Evolutionary conservation across 2,797 vertebrate genomes (phyloP).

Genomic region (Pseudomugil gertrudae): DNA sequence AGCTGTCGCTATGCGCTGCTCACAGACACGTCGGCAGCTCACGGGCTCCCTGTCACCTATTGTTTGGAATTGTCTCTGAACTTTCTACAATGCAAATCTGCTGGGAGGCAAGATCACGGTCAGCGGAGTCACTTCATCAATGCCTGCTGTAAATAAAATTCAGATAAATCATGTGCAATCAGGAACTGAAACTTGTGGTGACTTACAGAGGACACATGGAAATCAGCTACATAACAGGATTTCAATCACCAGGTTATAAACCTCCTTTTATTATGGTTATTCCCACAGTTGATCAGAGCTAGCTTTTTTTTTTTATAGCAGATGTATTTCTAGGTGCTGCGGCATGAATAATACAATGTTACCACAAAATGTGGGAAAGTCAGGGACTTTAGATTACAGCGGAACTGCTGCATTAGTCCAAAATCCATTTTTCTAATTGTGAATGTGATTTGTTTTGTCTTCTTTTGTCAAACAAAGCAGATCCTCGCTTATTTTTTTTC

Average conservation of each 20-base stretch:
- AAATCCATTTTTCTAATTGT: slow-evolving; percentile 20
- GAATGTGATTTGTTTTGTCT: slow-evolving; percentile 6
- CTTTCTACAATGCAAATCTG: slow-evolving; percentile 9
- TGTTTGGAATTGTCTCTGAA: slow-evolving; percentile 23
- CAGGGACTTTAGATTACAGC: slow-evolving; percentile 7
- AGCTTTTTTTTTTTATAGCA: not conserved
- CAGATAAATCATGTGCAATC: slow-evolving; percentile 36
- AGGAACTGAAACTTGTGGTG: slow-evolving; percentile 16
- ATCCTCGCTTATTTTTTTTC: not conserved
- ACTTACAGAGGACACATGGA: slow-evolving; percentile 17
- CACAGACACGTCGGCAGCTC: slow-evolving; percentile 38
- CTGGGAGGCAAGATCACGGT: slow-evolving; percentile 38
- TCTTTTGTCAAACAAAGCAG: not conserved
- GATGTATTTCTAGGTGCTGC: slow-evolving; percentile 14
- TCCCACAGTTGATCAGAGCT: not conserved
- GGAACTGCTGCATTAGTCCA: not conserved
- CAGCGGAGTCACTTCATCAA: slow-evolving; percentile 14
- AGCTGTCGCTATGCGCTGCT: slow-evolving; percentile 35
- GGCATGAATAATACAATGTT: not conserved
- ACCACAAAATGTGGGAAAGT: slow-evolving; percentile 7
- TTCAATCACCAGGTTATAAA: slow-evolving; percentile 1
- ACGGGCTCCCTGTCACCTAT: slow-evolving; percentile 26
- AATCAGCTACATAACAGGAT: slow-evolving; percentile 14
- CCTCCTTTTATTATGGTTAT: not conserved
- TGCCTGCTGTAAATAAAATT: slow-evolving; percentile 43